Evolutionary conservation across 2,797 vertebrate genomes (phyloP).

Genomic region (Poecilia gillii): DNA sequence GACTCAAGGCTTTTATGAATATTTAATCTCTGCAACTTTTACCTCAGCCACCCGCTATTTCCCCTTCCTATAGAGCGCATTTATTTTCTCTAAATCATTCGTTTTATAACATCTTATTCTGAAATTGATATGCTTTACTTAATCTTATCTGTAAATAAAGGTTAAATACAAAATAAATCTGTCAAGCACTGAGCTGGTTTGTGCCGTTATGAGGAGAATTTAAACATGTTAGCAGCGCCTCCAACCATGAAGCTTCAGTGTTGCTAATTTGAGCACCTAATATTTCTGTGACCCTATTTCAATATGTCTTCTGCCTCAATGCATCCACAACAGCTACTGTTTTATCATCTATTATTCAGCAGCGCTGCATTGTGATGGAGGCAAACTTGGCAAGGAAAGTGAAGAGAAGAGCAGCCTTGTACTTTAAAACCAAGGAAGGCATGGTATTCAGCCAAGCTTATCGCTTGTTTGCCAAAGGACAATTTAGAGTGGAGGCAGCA

Average conservation of each 20-base stretch:
- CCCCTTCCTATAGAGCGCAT: not conserved
- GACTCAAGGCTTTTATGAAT: slow-evolving; percentile 38
- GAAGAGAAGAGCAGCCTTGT: slow-evolving; percentile 27
- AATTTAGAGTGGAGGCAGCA: slow-evolving; percentile 37
- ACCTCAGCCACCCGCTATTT: not conserved
- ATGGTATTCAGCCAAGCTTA: slow-evolving; percentile 39
- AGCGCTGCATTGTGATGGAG: slow-evolving; percentile 15
- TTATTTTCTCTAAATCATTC: not conserved
- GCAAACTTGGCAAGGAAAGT: slow-evolving; percentile 1
- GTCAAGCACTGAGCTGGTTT: not conserved
- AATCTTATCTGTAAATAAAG: not conserved
- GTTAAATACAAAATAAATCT: not conserved
- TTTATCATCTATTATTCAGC: slow-evolving; percentile 53
- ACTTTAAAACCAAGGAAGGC: slow-evolving; percentile 16
- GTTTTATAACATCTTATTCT: not conserved
- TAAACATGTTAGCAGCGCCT: not conserved
- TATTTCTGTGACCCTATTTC: not conserved
- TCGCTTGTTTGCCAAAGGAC: slow-evolving; percentile 55
- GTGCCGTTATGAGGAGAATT: not conserved
- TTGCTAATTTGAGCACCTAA: not conserved
- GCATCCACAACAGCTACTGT: slow-evolving; percentile 3
- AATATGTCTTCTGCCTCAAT: slow-evolving; percentile 13
- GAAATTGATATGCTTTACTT: not conserved
- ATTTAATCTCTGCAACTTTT: slow-evolving; percentile 31
- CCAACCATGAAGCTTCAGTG: not conserved